Conservation (phyloP, 2,797 vertebrate genomes). For the Hydrophis major region DNA sequence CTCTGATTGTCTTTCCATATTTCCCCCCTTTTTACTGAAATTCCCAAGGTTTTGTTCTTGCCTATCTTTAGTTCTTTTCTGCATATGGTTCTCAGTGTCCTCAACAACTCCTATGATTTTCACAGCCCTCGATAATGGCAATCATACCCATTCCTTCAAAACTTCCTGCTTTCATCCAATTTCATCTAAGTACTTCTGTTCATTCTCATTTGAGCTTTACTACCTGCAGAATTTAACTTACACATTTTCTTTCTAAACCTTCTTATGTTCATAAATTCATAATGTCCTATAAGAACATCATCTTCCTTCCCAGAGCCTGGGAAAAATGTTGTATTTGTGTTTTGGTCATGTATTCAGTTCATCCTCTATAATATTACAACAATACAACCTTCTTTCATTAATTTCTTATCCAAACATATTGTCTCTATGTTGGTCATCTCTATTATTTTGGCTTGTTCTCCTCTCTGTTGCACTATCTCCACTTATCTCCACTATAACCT, state of each 20-base stretch:
- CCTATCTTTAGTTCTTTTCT: not conserved
- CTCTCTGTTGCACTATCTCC: not conserved
- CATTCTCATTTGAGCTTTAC: not conserved
- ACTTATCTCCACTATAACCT: not conserved
- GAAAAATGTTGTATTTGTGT: not conserved
- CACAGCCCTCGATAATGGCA: not conserved
- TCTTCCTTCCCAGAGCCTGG: not conserved
- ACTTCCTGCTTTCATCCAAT: not conserved
- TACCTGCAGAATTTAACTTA: not conserved
- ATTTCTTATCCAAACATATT: not conserved
- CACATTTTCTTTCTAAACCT: not conserved
- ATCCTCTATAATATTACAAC: not conserved
- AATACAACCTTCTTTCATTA: not conserved
- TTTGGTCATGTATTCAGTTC: not conserved
- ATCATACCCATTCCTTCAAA: not conserved
- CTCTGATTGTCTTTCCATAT: not conserved
- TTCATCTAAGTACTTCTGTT: not conserved
- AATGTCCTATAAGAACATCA: not conserved
- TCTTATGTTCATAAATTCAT: not conserved
- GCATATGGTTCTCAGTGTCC: not conserved
- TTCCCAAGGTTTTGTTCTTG: not conserved
- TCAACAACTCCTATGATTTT: not conserved
- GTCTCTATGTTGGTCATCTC: not conserved
- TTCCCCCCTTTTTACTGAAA: not conserved
- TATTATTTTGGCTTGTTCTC: not conserved